A percentile compares a stretch with the other conserved stretches of the same genome.
phyloP scores from a whole-genome alignment of 2,797 vertebrate species.

The Esox masquinongy region DNA sequence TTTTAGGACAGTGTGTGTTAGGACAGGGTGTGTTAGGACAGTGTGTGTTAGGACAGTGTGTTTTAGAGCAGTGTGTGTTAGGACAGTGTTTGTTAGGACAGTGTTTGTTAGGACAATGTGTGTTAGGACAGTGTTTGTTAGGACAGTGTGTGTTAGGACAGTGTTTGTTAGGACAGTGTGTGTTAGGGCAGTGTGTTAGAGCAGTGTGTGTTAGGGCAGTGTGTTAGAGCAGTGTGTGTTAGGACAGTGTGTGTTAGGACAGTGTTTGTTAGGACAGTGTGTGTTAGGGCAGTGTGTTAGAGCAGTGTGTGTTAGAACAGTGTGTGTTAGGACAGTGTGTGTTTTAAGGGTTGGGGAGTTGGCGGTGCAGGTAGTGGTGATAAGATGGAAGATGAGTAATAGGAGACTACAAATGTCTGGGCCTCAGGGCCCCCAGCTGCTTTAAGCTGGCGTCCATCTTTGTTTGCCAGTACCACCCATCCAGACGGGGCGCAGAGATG shows the following conservation, averaged over 20 bases:
- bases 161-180: too few relatives aligned
- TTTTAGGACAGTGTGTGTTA: too few relatives aligned
- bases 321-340: background rate
- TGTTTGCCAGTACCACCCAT: slow-evolving; percentile 50
- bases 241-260: too few relatives aligned
- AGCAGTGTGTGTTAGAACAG: background rate
- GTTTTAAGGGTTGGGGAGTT: background rate
- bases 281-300: slow-evolving; percentile 5
- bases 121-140: too few relatives aligned
- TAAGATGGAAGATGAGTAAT: slow-evolving; percentile 39
- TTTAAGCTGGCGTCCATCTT: slow-evolving; percentile 56
- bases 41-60: background rate
- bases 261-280: too few relatives aligned
- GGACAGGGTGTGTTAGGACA: background rate
- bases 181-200: too few relatives aligned
- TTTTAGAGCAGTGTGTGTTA: background rate
- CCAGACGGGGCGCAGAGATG: slow-evolving; percentile 46
- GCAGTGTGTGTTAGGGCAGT: too few relatives aligned
- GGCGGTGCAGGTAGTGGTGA: background rate
- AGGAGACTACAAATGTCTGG: slow-evolving; percentile 41
- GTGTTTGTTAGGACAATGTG: too few relatives aligned
- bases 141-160: too few relatives aligned
- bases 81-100: background rate
- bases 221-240: too few relatives aligned
- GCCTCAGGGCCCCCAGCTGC: slow-evolving; percentile 49